Base-by-base conservation (phyloP, 1,140 invertebrate genomes). In the Drosophila ogumai region DNA sequence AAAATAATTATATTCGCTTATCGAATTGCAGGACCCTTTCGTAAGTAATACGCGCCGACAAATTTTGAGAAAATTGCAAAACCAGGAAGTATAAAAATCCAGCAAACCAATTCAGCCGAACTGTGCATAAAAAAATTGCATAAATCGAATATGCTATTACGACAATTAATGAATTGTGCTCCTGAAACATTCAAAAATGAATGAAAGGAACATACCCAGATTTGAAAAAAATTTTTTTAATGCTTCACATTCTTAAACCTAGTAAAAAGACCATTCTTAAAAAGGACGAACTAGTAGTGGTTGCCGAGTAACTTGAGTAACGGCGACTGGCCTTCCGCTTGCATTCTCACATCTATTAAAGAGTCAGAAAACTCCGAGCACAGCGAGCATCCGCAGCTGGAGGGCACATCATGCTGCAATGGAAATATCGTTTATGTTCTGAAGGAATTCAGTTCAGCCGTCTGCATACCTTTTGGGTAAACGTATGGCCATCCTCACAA, bases 401-500 rank as follows among this genome's bases (percentile, higher is more conserved):
- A 61, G 6, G 90, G 90, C 41, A 91, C 75, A 43, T 91, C 82
- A 52, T 91, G 86, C 90, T 91, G 49, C 17, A 50, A 82, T 36
- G 1, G 7, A 46, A 34, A 31, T 15, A 25, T 5, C 6, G 12
- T 25, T 13, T 38, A n/a, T 9, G 2, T 19, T 47, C n/a, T 12
- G 15, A 17, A 41, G 41, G 41, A 25, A 19, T 49, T 40, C 5
- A 17, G 54, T 8, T 13, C 7, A 31, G 22, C 43, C 6, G 2
- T 7, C 15, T 3, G 64, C 81, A 49, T 58, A 92, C 84, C 38
- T 79, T 52, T 54, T 92, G 85, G 3, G 9, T 73, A 17, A 78
- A 84, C 13, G 71, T 81, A 54, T 47, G 71, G 7, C 90, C 91
- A 82, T 93, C 91, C 22, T 75, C 78, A 49, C 92, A 93, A 54